Base-by-base conservation (phyloP, 1,140 invertebrate species). In the Araneus ventricosus region DNA sequence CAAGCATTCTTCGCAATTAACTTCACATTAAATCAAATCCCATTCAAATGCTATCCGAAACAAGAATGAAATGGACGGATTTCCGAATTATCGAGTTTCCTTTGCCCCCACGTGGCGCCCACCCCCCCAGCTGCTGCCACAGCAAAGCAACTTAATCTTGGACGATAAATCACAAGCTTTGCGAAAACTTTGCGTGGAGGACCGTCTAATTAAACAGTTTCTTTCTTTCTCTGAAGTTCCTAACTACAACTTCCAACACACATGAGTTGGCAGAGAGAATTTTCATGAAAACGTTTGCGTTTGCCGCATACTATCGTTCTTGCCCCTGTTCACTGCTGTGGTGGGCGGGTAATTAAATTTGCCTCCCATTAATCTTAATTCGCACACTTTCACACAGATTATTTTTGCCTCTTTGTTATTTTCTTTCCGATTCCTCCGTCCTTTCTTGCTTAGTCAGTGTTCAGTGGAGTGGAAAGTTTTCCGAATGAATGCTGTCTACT, bases 121-220 rank as follows among this genome's bases (percentile, higher is more conserved):
- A 1, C 22, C 34, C 5, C 4, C 30, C 39, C 80, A 82, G 80
- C 80, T 82, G 80, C 41, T 82, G 41, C 80, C 80, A 82, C 39
- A 41, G 37, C 22, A 7, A 7, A 27, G 39, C 39, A 82, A 82
- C 80, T 82, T 82, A 82, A 82, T 82, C 80, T 82, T 22, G 22
- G n/a, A 52, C 80, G 80, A 82, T 82, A 82, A 82, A 82, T 82
- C 80, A 82, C 80, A 10, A 39, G 80, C 39, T 52, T 52, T 82
- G 80, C 37, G n/a, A 52, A 45, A 82, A 82, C 79, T 82, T 52
- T 75, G 30, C 70, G 30, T 24, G 80, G 80, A 82, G 41, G 24
- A 41, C 80, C 80, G 80, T 82, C 80, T 82, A 82, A 82, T 82
- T 82, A 82, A 82, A 82, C 80, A 82, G 80, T 82, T 82, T 82